phyloP scores from a whole-genome alignment of 2,888 invertebrate genomes.

The Actias luna region DNA sequence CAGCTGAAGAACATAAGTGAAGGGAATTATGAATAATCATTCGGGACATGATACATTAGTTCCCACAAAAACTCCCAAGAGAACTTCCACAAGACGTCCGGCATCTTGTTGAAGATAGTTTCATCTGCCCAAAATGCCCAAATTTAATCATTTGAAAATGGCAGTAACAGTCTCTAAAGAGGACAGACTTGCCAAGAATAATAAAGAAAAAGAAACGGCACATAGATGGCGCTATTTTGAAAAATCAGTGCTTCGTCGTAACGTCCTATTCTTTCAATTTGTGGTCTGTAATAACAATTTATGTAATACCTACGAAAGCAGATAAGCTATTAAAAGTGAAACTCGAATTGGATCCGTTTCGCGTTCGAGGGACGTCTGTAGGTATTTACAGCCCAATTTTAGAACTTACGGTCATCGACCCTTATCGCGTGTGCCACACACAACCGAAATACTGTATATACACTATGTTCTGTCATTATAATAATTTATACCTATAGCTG shows the following conservation, averaged over 20 bases:
- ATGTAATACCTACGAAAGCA: background rate
- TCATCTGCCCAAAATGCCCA: too few species aligned
- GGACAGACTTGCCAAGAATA: too few species aligned
- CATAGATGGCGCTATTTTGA: background rate
- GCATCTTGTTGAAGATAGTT: too few species aligned
- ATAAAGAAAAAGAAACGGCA: too few species aligned
- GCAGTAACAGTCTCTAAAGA: too few species aligned
- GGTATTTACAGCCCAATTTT: background rate
- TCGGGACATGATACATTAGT: too few species aligned
- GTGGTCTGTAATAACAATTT: background rate
- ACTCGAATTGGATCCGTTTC: slow-evolving; percentile 12
- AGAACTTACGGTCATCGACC: background rate
- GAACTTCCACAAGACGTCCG: too few species aligned
- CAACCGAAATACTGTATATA: background rate
- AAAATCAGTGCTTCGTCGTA: background rate
- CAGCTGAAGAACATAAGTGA: too few species aligned
- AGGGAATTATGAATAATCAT: too few species aligned
- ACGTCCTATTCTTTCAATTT: background rate
- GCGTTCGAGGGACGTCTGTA: slow-evolving; percentile 1
- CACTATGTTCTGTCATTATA: background rate
- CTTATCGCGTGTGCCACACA: background rate
- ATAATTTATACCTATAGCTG: too few species aligned
- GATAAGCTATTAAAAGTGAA: slow-evolving; percentile 16
- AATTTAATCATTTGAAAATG: too few species aligned
- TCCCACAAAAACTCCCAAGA: too few species aligned